These are phyloP conservation scores for Episyrphus balteatus DNA, from an alignment of 1,140 invertebrate species.

Conservation along the genomic window DNA sequence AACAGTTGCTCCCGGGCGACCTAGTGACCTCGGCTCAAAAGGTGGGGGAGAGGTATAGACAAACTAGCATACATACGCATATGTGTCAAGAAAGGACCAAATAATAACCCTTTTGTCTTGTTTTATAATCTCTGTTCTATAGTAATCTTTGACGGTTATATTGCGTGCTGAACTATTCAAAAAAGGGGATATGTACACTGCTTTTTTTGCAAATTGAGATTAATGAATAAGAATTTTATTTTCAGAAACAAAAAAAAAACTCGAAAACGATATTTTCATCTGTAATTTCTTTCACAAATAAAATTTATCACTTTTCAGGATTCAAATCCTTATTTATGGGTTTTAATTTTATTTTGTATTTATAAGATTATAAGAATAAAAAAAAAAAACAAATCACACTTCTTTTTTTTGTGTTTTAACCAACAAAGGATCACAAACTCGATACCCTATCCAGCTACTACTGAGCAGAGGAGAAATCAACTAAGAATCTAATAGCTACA, in stretches of 20 bases:
- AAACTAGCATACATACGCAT: not conserved
- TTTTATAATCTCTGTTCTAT: not conserved
- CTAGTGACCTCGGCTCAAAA: slow-evolving; percentile 6
- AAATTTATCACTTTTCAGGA: too few species aligned
- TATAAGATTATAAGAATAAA: too few species aligned
- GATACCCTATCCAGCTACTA: too few species aligned
- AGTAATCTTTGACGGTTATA: not conserved
- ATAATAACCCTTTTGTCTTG: not conserved
- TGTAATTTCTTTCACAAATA: too few species aligned
- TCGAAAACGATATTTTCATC: too few species aligned
- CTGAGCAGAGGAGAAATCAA: not conserved
- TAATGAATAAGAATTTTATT: too few species aligned
- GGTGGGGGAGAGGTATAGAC: not conserved
- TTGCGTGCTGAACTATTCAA: too few species aligned
- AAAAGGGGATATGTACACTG: too few species aligned
- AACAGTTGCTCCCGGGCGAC: slow-evolving; percentile 1
- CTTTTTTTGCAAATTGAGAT: too few species aligned
- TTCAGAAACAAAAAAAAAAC: too few species aligned
- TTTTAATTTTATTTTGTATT: too few species aligned
- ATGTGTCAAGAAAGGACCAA: not conserved
- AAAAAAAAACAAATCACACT: not conserved
- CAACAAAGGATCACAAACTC: not conserved
- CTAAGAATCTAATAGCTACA: not conserved
- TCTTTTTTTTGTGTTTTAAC: not conserved
- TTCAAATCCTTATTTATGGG: too few species aligned